Base-by-base conservation (phyloP, 2,113 vertebrate genomes). In the Trematocara nigrifrons region DNA sequence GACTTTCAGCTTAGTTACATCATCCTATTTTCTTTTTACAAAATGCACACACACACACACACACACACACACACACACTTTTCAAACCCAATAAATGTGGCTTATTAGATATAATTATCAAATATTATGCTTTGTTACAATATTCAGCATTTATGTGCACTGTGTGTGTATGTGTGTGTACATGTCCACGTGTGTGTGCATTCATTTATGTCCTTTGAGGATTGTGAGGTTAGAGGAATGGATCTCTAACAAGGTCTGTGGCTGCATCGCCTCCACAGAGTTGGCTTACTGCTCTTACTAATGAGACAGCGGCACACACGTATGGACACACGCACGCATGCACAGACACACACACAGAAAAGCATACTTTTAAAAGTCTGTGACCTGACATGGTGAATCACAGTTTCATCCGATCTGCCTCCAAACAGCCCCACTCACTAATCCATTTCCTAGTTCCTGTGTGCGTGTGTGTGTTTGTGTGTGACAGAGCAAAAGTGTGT, bases 1-100 rank as follows among this genome's bases (percentile, higher is more conserved):
- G 40, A 90, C 66, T 91, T 89, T 87, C 86, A 89, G 22, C 74
- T 51, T 6, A 76, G 56, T 92, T 94, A 80, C 87, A 81, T 92
- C 90, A 93, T 92, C 18, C 6, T 6, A 16, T 45, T 77, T 49
- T 42, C 57, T 87, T 56, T 82, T 40, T 77, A 83, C 53, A 80
- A 12, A 76, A 20, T 80, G 10, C 42, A 80, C n/a, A 38, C 49
- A 82, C 53, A 71, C 26, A 61, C 9, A 76, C 29, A 29, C 26
- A 29, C 26, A 82, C 20, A 40, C 35, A 78, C 52, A 59, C 35
- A 82, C 20, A 40, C 35, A 78, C 52, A 22, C 35, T 47, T 7
- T 4, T 40, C 16, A 86, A 81, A 42, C 38, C 11, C 53, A 57
- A 40, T 47, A 84, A 80, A 87, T 80, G 45, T 52, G 10, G 35